Conservation (phyloP, 2,797 vertebrate species). For the Pangasius krempfi region DNA sequence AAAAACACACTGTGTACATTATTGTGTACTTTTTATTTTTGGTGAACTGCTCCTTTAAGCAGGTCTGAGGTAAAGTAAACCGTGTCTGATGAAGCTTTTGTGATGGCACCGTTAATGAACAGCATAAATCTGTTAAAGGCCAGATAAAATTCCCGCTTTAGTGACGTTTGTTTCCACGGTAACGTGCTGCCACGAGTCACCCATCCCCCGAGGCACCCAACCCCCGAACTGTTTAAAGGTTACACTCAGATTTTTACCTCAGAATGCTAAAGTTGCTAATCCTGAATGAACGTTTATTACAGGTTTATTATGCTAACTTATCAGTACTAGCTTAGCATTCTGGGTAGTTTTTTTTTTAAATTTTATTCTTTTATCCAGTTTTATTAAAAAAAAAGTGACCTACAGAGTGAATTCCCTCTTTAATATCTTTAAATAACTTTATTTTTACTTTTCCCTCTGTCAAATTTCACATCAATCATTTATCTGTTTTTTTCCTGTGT, state of each 20-base stretch:
- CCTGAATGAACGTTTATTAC: background rate
- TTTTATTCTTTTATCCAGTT: background rate
- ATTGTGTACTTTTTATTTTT: background rate
- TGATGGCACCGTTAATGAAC: constrained; percentile 68
- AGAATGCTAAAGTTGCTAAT: background rate
- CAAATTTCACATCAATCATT: background rate
- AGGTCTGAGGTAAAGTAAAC: background rate
- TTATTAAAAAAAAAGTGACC: background rate
- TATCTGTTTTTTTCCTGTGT: background rate
- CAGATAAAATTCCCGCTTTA: constrained; percentile 73
- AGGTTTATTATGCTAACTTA: background rate
- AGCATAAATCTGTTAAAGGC: constrained; percentile 78
- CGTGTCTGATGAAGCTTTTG: constrained; percentile 49
- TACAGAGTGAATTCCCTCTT: background rate
- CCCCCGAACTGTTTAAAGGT: background rate
- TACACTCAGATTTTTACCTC: background rate
- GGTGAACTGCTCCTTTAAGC: background rate
- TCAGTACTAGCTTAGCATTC: background rate
- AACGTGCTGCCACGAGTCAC: constrained; percentile 50
- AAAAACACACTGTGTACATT: no score
- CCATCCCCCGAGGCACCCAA: background rate
- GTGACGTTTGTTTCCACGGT: constrained; percentile 71
- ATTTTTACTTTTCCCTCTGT: background rate
- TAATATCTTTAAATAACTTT: background rate
- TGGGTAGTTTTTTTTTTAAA: background rate